Percentiles rank a stretch among this genome's conserved stretches.
Conservation (phyloP, 2,113 vertebrate species). For the Peromyscus polionotus region DNA sequence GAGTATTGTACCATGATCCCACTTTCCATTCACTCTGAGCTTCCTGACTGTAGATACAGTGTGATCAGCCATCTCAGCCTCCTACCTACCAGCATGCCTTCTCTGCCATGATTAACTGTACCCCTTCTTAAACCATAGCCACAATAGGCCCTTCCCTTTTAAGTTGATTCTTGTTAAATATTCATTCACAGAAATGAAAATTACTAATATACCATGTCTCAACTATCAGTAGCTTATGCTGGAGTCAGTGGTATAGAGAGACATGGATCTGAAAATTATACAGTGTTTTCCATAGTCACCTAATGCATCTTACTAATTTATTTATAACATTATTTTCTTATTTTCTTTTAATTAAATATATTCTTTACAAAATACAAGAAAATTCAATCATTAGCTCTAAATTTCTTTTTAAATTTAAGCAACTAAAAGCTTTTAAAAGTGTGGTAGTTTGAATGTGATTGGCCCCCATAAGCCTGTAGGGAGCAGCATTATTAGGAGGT, state of each 20-base stretch:
- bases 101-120: background rate
- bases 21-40: background rate
- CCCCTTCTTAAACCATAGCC: background rate
- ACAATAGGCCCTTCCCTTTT: background rate
- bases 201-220: background rate
- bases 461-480: too few species aligned
- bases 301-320: slow-evolving; percentile 3
- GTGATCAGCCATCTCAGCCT: background rate
- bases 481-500: too few species aligned
- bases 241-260: background rate
- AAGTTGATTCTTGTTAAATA: background rate
- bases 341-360: slow-evolving; percentile 20
- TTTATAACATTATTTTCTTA: slow-evolving; percentile 30
- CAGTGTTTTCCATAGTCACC: background rate
- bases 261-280: background rate
- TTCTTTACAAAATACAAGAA: slow-evolving; percentile 25
- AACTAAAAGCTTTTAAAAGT: background rate
- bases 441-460: too few species aligned
- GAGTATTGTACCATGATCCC: background rate
- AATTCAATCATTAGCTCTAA: background rate
- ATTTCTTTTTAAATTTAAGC: background rate
- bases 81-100: background rate
- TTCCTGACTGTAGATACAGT: background rate
- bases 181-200: background rate
- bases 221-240: background rate